Percentiles rank a stretch among this genome's conserved stretches.
Evolutionary conservation across 23 tunicate genomes (phyloP).

Genomic region (Halocynthia roretzi): DNA sequence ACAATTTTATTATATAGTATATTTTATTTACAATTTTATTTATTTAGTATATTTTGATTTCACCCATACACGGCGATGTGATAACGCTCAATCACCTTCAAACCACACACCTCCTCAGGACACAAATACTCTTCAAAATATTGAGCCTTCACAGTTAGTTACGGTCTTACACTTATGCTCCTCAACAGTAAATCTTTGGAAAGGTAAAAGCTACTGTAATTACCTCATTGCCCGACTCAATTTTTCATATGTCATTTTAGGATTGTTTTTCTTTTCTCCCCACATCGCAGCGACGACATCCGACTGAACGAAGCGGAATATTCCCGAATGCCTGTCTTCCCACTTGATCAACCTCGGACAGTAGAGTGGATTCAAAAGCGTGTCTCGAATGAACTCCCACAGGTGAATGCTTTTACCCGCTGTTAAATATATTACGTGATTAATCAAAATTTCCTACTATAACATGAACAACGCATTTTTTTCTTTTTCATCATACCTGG

Average conservation of each 20-base stretch:
- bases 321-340: constrained; percentile 82
- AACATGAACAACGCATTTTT: not conserved
- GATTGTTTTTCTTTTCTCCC: constrained; percentile 77
- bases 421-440: not conserved
- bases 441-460: not conserved
- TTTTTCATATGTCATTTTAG: constrained; percentile 94
- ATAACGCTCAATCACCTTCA: too few relatives aligned
- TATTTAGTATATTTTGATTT: too few relatives aligned
- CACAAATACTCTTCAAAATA: too few relatives aligned
- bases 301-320: constrained; percentile 76
- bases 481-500: constrained; percentile 6
- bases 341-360: constrained; percentile 75
- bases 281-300: constrained; percentile 84
- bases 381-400: constrained; percentile 91
- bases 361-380: constrained; percentile 65
- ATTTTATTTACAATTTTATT: too few relatives aligned
- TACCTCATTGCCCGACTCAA: constrained; percentile 86
- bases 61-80: too few relatives aligned
- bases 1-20: too few relatives aligned
- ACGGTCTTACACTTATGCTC: too few relatives aligned
- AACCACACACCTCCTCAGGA: too few relatives aligned
- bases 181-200: too few relatives aligned
- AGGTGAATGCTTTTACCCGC: constrained; percentile 54
- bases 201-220: too few relatives aligned
- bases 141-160: too few relatives aligned